These are phyloP conservation scores for Phenganax subtilis DNA, from an alignment of 92 coral and sea anemone genomes.

Conservation along the genomic window DNA sequence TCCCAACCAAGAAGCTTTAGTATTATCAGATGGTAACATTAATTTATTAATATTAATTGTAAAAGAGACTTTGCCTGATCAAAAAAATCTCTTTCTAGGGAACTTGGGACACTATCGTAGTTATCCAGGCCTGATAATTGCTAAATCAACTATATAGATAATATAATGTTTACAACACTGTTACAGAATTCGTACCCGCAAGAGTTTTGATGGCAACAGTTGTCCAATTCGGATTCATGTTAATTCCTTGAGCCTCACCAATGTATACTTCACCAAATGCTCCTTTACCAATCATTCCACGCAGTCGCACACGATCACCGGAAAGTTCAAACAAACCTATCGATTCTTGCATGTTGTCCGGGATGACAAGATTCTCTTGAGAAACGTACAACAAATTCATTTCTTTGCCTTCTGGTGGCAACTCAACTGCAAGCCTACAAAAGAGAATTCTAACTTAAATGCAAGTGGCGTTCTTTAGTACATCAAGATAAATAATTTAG, in stretches of 20 bases:
- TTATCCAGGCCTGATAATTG: no score
- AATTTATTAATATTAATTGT: no score
- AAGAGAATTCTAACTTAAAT: background rate
- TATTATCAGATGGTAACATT: no score
- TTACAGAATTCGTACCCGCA: constrained; percentile 49
- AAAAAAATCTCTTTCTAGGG: no score
- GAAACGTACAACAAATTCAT: constrained; percentile 21
- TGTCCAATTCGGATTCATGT: constrained; percentile 52
- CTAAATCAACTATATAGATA: no score
- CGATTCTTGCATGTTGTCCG: background rate
- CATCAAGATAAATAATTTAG: background rate
- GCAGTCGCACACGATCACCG: constrained; percentile 71
- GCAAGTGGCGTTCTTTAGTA: background rate
- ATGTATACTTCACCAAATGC: constrained; percentile 89
- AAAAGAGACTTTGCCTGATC: no score
- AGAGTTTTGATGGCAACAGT: constrained; percentile 82
- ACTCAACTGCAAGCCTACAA: background rate
- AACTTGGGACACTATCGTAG: no score
- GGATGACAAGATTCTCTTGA: constrained; percentile 24
- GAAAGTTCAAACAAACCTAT: constrained; percentile 61
- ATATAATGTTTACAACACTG: no score
- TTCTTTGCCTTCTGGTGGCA: constrained; percentile 25
- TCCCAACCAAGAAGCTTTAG: no score
- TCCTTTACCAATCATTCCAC: constrained; percentile 75
- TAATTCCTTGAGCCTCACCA: constrained; percentile 81